phyloP scores from a whole-genome alignment of 2,888 invertebrate species.

The Tipula lateralis region DNA sequence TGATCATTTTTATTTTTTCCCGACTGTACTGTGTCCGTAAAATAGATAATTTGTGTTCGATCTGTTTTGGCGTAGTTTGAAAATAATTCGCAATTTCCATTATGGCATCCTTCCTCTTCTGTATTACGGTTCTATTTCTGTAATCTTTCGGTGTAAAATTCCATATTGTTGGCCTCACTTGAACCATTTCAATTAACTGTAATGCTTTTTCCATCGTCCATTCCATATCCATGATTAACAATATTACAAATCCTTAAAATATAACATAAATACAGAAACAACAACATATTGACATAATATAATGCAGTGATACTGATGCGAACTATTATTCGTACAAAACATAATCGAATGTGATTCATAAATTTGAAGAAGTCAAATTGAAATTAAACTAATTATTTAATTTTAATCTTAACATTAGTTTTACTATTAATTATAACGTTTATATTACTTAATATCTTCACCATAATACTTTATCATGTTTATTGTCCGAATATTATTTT shows the following conservation, averaged over 20 bases:
- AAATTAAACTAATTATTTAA: no score
- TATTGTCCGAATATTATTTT: neutral
- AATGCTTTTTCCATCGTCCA: neutral
- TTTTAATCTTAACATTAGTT: no score
- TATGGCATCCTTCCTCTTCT: neutral
- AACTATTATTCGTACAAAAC: neutral
- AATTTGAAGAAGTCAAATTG: no score
- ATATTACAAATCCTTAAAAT: neutral
- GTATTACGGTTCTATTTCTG: neutral
- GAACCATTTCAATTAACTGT: neutral
- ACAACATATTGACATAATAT: neutral
- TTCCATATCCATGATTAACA: neutral
- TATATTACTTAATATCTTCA: no score
- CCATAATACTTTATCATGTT: neutral
- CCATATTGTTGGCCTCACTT: neutral
- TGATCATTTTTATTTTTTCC: neutral
- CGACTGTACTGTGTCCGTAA: neutral
- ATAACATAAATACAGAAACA: neutral
- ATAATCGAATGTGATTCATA: no score
- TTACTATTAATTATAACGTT: no score
- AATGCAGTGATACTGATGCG: neutral
- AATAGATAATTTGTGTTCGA: neutral
- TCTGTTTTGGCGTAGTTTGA: neutral
- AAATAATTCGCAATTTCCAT: neutral
- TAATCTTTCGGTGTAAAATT: neutral